Evolutionary conservation across 2,797 vertebrate species (phyloP).

Genomic region (Anableps anableps): DNA sequence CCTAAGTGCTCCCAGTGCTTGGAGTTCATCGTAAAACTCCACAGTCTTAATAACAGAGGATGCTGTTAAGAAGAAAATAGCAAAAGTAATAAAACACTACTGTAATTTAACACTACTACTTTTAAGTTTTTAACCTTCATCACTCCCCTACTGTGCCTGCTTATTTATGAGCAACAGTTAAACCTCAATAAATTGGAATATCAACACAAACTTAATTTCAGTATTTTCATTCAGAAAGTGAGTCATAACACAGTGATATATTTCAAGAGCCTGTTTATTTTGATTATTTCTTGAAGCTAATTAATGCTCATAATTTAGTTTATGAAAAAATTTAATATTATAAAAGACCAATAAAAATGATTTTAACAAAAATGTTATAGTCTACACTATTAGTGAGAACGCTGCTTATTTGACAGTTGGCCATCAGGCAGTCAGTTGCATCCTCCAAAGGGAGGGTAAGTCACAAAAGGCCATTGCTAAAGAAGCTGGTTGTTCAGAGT

Average conservation of each 20-base stretch:
- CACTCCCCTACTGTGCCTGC: constrained; percentile 61
- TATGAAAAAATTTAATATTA: background rate
- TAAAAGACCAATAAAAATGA: background rate
- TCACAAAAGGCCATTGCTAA: background rate
- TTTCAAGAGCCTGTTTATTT: background rate
- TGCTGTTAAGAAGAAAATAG: background rate
- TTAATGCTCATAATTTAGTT: background rate
- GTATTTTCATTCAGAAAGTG: background rate
- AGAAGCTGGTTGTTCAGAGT: background rate
- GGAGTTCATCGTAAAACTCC: constrained; percentile 31
- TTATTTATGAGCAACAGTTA: constrained; percentile 20
- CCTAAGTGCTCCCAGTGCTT: constrained; percentile 46
- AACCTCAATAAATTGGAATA: background rate
- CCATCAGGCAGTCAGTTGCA: background rate
- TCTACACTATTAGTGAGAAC: background rate
- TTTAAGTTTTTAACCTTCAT: constrained; percentile 44
- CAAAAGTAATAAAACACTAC: constrained; percentile 15
- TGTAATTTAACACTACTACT: constrained; percentile 35
- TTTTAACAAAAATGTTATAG: background rate
- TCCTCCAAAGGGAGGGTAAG: background rate
- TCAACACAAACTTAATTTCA: background rate
- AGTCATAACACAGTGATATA: background rate
- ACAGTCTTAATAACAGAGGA: constrained; percentile 9
- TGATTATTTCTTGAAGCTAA: background rate
- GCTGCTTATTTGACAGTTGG: background rate